Base-by-base conservation (phyloP, 2,888 invertebrate species). In the Linnaemya vulpina region DNA sequence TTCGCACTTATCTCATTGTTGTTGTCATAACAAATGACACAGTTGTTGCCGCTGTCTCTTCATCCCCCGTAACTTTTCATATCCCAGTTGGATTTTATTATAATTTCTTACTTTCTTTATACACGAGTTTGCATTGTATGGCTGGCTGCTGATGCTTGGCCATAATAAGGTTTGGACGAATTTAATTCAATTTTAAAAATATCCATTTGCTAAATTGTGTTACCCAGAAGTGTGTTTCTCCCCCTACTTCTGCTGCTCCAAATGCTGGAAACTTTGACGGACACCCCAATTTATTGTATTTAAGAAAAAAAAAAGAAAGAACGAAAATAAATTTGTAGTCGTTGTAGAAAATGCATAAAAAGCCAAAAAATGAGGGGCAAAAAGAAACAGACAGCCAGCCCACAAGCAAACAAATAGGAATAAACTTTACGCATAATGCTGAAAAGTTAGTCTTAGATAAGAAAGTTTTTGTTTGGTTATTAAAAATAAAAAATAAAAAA, bases 11-110 rank as follows among this genome's bases (percentile, higher is more conserved):
- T 87, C 83, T 53, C 67, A 79, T 84, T 87, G 83, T 87, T 87
- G 83, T 87, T 87, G 81, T 86, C 87, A 87, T 78, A 87, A 86
- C 83, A 87, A 87, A 78, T 58, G 75, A 55, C 80, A 82, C 77
- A 55, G 77, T 68, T 78, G 70, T 40, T 63, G 46, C 30, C 68
- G 53, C 49, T 40, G 17, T 43, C n/a, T 35, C 20, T 11, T 10
- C n/a, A 4, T 20, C 30, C 53, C 25, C 51, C 13, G n/a, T 10
- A 25, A 15, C 20, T 7, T 62, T 58, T n/a, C n/a, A 25, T 22
- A 40, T n/a, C 20, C 35, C n/a, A 35, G 1, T 25, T 67, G 30
- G 35, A 17, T 55, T 76, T 67, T 55, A 46, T 43, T 76, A 22
- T 55, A 15, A 43, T 75, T 63, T 17, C 15, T n/a, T 60, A 22